Base-by-base conservation (phyloP, 1,140 invertebrate species). In the Drosophila subpulchrella region DNA sequence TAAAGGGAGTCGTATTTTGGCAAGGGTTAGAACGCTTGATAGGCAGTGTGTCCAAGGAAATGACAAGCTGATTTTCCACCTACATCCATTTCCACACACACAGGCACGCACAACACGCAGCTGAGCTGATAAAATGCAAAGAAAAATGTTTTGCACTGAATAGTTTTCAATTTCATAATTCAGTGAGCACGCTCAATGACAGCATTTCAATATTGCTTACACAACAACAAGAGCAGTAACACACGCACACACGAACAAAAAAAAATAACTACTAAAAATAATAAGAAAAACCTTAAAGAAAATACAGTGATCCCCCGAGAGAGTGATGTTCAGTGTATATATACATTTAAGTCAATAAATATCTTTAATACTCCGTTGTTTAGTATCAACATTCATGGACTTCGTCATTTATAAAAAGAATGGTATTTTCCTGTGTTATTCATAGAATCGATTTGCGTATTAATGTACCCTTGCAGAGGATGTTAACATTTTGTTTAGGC, bases 101-200 rank as follows among this genome's bases (percentile, higher is more conserved):
- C 13, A 15, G 6, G n/a, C 13, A 1, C 2, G 17, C 41, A 17
- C 41, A 20, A 2, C 42, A 24, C 36, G 17, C 63, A 67, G 17
- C 67, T 71, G 62, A 85, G 70, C 68, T 85, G 68, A 66, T 76
- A 82, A 82, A 85, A 85, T 86, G 62, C 78, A 67, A 85, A 81
- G 73, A 81, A 85, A 81, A 71, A 72, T 72, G 46, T 75, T 89
- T 88, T 84, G 72, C 80, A 75, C 74, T 84, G 78, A 89, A 90
- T 84, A 91, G 78, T 90, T 91, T 91, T 91, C 89, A 91, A 91
- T 91, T 91, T 91, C 89, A 91, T 90, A 91, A 89, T 89, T 91
- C 84, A 90, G 67, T 91, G 89, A 89, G 70, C 89, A 91, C 78
- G 81, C 70, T 82, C 76, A 88, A 83, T 83, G 88, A 88, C 88